Evolutionary conservation across 2,113 vertebrate genomes (phyloP).

Genomic region (Pseudopipra pipra): DNA sequence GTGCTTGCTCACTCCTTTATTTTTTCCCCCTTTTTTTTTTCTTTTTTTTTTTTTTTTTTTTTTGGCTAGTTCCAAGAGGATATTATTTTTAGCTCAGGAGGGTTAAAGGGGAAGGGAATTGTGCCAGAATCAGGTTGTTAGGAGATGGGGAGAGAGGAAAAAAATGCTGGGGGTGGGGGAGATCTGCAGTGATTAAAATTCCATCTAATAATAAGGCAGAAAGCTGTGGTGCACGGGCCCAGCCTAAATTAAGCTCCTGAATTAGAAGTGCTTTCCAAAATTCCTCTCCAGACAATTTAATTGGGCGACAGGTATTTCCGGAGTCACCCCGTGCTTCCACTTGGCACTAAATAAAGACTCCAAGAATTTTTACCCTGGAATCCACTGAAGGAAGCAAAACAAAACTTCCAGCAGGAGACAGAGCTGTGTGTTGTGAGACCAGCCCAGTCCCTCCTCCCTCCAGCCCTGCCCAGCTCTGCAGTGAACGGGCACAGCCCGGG

Average conservation of each 20-base stretch:
- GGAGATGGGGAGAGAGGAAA: slow-evolving; percentile 52
- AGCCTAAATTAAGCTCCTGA: slow-evolving; percentile 57
- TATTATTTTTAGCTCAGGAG: slow-evolving; percentile 76
- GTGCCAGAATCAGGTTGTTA: slow-evolving; percentile 74
- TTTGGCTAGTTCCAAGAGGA: slow-evolving; percentile 60
- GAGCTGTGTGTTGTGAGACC: background rate
- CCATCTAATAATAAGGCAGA: slow-evolving; percentile 60
- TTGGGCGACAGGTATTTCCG: slow-evolving; percentile 55
- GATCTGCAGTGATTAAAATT: slow-evolving; percentile 52
- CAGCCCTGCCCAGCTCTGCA: background rate
- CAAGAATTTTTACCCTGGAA: slow-evolving; percentile 11
- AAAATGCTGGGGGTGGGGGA: slow-evolving; percentile 42
- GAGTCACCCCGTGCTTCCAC: background rate
- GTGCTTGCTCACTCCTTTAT: background rate
- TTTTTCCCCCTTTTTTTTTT: accelerated
- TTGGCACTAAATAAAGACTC: slow-evolving; percentile 35
- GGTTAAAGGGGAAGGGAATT: slow-evolving; percentile 73
- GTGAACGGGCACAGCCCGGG: background rate
- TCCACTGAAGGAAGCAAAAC: slow-evolving; percentile 23
- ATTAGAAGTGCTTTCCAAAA: slow-evolving; percentile 38
- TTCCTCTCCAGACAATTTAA: slow-evolving; percentile 50
- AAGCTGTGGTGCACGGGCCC: background rate
- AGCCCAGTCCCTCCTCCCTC: background rate
- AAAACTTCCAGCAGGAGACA: background rate
- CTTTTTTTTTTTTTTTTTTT: background rate